Evolutionary conservation across 1,140 invertebrate species (phyloP), one percentile per base, ranked within the genome.

Genomic region (Ceratitis capitata): DNA sequence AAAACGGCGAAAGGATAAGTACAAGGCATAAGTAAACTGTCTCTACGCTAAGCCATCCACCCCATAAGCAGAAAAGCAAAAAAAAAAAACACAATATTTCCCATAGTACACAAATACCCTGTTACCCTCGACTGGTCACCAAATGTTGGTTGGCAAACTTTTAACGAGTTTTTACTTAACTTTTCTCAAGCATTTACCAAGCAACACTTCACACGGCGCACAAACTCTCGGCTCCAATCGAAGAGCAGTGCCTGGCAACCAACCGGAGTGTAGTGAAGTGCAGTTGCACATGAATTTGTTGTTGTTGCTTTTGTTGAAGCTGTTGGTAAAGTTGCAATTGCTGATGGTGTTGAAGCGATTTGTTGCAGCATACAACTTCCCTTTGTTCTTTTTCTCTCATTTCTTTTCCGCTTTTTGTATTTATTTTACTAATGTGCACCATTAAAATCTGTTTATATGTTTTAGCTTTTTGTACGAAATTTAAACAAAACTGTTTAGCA

Each of bases 141-240:
- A 12, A 4, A 23, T 61, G 39, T 78, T 78, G 69, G 9, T 53
- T 32, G 82, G 42, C 26, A 51, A 83, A 83, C 82, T 83, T 83
- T 51, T 83, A 83, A 83, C 47, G 82, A 83, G 82, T 83, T 83
- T 83, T 83, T 83, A 51, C 47, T 53, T 19, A 51, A 83, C 47
- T 83, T 83, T 53, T 35, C 82, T 78, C 39, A 47, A 78, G 69
- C 69, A 78, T 78, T 78, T 78, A 45, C 69, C 39, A 78, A 78
- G 69, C 69, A 45, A 78, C 69, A 26, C 69, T 78, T 78, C 35
- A 78, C 39, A 56, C 51, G 19, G 14, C n/a, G n/a, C n/a, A n/a
- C n/a, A n/a, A n/a, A n/a, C n/a, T 61, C 12, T 64, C 19, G 4
- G n/a, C 39, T 23, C 7, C 39, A 14, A 78, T n/a, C n/a, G n/a